phyloP scores from a whole-genome alignment of 1,140 invertebrate species.

The Zaprionus inermis region DNA sequence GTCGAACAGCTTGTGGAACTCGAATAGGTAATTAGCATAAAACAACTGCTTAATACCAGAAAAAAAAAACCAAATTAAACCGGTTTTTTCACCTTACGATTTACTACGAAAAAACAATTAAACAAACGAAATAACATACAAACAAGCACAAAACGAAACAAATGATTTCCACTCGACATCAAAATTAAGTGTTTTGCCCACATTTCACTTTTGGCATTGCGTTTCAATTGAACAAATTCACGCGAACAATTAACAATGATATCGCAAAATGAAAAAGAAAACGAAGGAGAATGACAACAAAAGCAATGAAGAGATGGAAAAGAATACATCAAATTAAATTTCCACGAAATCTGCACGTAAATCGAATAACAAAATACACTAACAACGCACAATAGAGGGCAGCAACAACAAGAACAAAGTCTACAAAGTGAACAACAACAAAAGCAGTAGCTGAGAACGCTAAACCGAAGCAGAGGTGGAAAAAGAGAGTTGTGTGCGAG shows the following conservation, averaged over 20 bases:
- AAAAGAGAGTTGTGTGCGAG: too few species aligned
- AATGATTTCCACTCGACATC: conserved; percentile 36
- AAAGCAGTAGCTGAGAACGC: conserved; percentile 1
- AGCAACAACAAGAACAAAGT: conserved; percentile 30
- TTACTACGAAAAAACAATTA: conserved; percentile 44
- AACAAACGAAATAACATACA: conserved; percentile 23
- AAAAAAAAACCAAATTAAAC: conserved; percentile 26
- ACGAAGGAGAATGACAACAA: conserved; percentile 47
- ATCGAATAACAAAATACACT: conserved; percentile 47
- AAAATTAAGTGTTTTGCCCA: conserved; percentile 78
- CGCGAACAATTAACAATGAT: conserved; percentile 82
- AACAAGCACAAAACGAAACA: conserved; percentile 25
- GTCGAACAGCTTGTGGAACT: conserved; percentile 9
- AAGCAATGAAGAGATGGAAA: conserved; percentile 26
- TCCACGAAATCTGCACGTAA: conserved; percentile 56
- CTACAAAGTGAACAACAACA: conserved; percentile 15
- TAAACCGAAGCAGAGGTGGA: neutral
- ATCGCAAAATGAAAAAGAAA: conserved; percentile 43
- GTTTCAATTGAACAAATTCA: conserved; percentile 83
- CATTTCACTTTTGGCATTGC: conserved; percentile 80
- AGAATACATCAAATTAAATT: conserved; percentile 44
- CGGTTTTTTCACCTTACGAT: conserved; percentile 43
- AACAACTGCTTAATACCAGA: conserved; percentile 20
- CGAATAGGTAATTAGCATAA: conserved; percentile 27
- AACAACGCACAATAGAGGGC: conserved; percentile 37